phyloP scores from a whole-genome alignment of 2,888 invertebrate genomes.

The Polydrusus pterygomalis region DNA sequence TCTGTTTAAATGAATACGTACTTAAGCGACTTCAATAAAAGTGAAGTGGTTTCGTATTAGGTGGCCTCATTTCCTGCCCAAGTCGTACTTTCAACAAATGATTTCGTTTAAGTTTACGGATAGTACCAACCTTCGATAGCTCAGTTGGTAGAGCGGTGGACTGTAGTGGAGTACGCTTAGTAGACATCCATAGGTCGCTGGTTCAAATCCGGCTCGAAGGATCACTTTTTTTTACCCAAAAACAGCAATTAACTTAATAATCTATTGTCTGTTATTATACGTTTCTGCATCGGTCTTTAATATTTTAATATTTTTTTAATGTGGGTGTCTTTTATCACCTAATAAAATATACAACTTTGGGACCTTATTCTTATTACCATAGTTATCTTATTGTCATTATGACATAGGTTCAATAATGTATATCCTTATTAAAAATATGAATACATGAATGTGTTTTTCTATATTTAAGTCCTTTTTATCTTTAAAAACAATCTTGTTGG shows the following conservation, averaged over 20 bases:
- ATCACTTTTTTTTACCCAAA: slow-evolving; percentile 54
- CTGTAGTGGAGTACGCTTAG: slow-evolving; percentile 60
- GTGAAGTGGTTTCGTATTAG: slow-evolving; percentile 9
- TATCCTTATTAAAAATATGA: slow-evolving; percentile 39
- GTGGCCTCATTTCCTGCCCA: slow-evolving; percentile 11
- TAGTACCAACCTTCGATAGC: slow-evolving; percentile 66
- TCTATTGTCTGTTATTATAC: background rate
- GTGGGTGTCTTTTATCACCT: background rate
- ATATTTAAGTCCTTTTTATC: slow-evolving; percentile 40
- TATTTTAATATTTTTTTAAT: background rate
- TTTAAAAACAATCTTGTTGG: slow-evolving; percentile 35
- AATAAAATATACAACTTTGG: background rate
- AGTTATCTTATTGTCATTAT: slow-evolving; percentile 18
- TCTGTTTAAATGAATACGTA: background rate
- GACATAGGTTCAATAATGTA: background rate
- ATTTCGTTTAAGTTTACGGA: background rate
- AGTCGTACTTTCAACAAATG: background rate
- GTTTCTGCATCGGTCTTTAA: background rate
- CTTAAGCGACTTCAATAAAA: background rate
- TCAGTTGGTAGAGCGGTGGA: slow-evolving; percentile 70
- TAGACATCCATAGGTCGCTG: slow-evolving; percentile 76
- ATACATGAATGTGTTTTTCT: slow-evolving; percentile 46
- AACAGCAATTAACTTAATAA: background rate
- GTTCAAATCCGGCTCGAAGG: slow-evolving; percentile 69
- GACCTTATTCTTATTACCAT: slow-evolving; percentile 3